Conservation (phyloP, 1,140 invertebrate genomes). For the Aphaenogaster ashmeadi region DNA sequence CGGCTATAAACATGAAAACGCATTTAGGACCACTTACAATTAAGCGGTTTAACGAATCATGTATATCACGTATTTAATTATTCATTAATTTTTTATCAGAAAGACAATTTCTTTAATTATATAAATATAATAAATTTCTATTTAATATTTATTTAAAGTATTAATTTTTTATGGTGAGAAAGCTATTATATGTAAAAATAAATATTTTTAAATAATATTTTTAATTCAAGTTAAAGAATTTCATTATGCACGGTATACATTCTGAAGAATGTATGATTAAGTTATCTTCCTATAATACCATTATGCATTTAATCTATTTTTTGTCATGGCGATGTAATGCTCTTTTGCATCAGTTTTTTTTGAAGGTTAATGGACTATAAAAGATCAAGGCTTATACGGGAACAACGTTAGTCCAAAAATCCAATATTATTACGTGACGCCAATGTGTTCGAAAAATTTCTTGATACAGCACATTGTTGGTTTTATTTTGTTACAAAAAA, state of each 20-base stretch:
- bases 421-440: neutral
- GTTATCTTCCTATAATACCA: neutral
- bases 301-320: neutral
- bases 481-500: neutral
- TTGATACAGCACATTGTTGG: neutral
- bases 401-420: neutral
- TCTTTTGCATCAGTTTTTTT: conserved; percentile 18
- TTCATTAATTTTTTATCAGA: neutral
- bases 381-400: neutral
- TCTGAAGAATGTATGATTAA: neutral
- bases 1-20: neutral
- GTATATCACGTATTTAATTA: neutral
- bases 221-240: neutral
- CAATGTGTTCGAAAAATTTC: conserved; percentile 1
- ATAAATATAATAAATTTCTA: neutral
- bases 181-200: neutral
- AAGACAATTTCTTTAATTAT: neutral
- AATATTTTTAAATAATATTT: conserved; percentile 7
- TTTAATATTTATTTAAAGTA: neutral
- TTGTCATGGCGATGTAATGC: neutral
- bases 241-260: neutral
- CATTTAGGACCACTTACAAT: neutral
- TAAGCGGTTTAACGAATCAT: neutral
- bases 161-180: neutral
- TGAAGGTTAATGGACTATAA: conserved; percentile 4